phyloP scores from a whole-genome alignment of 2,797 vertebrate genomes.

The Enteromius treurensis region DNA sequence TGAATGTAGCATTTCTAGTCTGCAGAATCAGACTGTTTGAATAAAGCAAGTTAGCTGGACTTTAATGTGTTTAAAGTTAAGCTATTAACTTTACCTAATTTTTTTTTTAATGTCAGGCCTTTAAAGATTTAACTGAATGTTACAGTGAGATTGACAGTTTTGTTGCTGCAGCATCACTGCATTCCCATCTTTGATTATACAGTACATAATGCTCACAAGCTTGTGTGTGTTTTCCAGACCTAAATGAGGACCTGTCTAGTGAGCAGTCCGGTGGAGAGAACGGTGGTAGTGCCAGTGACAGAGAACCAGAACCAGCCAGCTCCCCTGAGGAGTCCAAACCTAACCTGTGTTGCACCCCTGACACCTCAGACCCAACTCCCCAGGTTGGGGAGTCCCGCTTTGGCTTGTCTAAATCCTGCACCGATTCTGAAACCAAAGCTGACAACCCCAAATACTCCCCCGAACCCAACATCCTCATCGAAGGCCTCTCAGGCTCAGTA shows the following conservation, averaged over 20 bases:
- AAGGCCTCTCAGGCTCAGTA: conserved; percentile 89
- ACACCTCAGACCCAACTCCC: conserved; percentile 84
- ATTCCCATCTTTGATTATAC: not conserved
- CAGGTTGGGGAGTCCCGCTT: conserved; percentile 83
- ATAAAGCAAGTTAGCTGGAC: not conserved
- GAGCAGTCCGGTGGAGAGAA: conserved; percentile 83
- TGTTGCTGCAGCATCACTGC: not conserved
- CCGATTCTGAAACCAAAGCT: conserved; percentile 75
- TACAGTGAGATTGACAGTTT: not conserved
- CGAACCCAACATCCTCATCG: conserved; percentile 87
- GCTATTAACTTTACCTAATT: not conserved
- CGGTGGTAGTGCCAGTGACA: conserved; percentile 86
- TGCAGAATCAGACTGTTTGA: conserved; percentile 23
- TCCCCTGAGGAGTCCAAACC: conserved; percentile 87
- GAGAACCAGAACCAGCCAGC: conserved; percentile 86
- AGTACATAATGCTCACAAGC: not conserved
- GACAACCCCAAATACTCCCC: conserved; percentile 83
- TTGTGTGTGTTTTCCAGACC: conserved; percentile 71
- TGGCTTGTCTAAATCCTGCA: conserved; percentile 77
- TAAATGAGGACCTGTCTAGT: conserved; percentile 82
- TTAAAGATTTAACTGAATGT: not conserved
- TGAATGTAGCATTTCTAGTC: conserved; percentile 65
- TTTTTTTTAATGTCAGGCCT: not conserved
- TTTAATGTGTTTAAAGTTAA: not conserved
- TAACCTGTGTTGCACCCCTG: conserved; percentile 87